Evolutionary conservation across 2,888 invertebrate genomes (phyloP), one percentile per base, ranked within the genome.

Genomic region (Buathra laborator): DNA sequence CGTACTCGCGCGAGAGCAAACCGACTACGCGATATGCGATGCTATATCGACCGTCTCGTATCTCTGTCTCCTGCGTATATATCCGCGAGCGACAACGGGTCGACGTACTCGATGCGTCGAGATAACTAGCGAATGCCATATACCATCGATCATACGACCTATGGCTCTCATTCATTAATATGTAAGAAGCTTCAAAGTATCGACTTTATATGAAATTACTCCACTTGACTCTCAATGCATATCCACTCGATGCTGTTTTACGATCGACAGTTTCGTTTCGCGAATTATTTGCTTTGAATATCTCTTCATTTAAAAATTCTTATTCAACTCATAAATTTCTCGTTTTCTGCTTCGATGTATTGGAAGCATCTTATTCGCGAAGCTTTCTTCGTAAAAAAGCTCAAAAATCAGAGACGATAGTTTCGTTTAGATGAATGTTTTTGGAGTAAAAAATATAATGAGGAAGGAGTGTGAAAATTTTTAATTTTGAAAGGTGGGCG

Each of bases 1-100:
- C 32, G 24, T 29, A 56, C 74, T 62, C 62, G 5, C 62, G 62
- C 62, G 14, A 32, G 32, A 62, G 32, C 29, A 62, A 62, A 62
- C 62, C 29, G 29, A 16, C 59, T n/a, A 32, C n/a, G 44, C 62
- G 74, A 74, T 74, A 74, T 74, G 29, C 29, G 46, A 74, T 74
- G 62, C 32, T 24, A 62, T 62, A 74, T 62, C 29, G 44, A 72
- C n/a, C 72, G 24, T 46, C 59, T 62, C 14, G 62, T 62, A 12
- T 44, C 19, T 43, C 44, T 72, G n/a, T n/a, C 14, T 24, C 44
- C 59, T 59, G 5, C 24, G 12, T 32, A 14, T 14, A 12, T 24
- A 19, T 12, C 24, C 56, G 32, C 32, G 32, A 29, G 51, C 46
- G 46, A 32, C 24, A 6, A n/a, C 44, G 44, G 44, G 29, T 59